Base-by-base conservation (phyloP, 2,797 vertebrate species). In the Amniataba percoides region DNA sequence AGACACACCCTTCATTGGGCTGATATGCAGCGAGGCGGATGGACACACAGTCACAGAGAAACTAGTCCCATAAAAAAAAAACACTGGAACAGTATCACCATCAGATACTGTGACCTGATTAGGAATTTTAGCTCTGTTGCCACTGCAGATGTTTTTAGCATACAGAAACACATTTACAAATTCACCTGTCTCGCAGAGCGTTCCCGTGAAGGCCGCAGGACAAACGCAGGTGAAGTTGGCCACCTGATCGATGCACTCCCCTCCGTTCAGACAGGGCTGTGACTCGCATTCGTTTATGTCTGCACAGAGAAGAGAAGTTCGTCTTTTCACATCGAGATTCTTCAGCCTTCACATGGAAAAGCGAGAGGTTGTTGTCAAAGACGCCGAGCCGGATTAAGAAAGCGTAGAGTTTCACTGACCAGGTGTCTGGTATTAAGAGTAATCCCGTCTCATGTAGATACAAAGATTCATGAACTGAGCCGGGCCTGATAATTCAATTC, bases 151-250 rank as follows among this genome's bases (percentile, higher is more conserved):
- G 34, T 36, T 36, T 36, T 36, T 36, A 36, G 34, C 34, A 36
- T 36, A 36, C 34, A 36, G 6, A 36, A 36, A 36, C 34, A 36
- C 34, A n/a, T n/a, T n/a, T 36, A 36, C 8, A 7, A 69, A 74
- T 48, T 89, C 89, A 98, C 98, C 97, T 97, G 94, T 96, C 90
- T 99, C 96, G 1, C 98, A 99, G 87, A 89, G 94, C 13, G 65
- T 86, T 87, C 98, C 98, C 23, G 93, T 94, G 82, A 97, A 98
- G 74, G 93, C 82, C 46, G 92, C 80, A 0, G 88, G 86, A 83
- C 98, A 99, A 51, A 93, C 21, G n/a, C 98, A 99, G 82, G 93
- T 96, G 91, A 96, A 99, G 87, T 96, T 95, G 77, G 94, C 87
- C 18, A 95, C 90, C 82, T 86, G 90, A 87, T 97, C 95, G 0